phyloP scores from a whole-genome alignment of 1,140 invertebrate species.

The Papilio dardanus region DNA sequence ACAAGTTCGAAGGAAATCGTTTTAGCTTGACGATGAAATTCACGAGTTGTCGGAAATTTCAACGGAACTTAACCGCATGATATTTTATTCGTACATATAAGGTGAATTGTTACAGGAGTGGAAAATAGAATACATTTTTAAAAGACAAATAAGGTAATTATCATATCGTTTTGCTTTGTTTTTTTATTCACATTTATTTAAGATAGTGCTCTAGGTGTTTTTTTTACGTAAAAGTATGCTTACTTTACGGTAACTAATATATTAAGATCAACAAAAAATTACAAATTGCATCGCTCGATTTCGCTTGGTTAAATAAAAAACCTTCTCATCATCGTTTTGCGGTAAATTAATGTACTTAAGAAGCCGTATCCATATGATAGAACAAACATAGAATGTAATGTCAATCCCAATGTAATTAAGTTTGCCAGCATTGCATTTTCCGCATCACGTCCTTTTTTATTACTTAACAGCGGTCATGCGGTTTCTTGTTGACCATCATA shows the following conservation, averaged over 20 bases:
- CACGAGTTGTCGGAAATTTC: not conserved
- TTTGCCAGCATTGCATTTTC: conserved; percentile 10
- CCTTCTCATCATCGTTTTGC: not conserved
- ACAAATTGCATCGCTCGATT: not conserved
- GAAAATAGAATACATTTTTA: not conserved
- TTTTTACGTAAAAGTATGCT: too few relatives aligned
- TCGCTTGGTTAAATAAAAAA: not conserved
- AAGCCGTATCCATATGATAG: not conserved
- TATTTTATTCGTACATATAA: conserved; percentile 11
- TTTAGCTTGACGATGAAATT: conserved; percentile 14
- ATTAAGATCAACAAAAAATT: not conserved
- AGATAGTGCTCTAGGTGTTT: too few relatives aligned
- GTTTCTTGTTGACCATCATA: conserved; percentile 5
- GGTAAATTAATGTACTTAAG: conserved; percentile 11
- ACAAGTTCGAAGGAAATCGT: conserved; percentile 23
- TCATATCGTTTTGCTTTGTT: not conserved
- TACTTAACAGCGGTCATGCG: not conserved
- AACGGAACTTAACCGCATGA: not conserved
- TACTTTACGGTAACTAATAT: not conserved
- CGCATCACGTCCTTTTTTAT: conserved; percentile 12
- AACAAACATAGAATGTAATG: conserved; percentile 11
- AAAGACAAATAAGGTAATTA: not conserved
- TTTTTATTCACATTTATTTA: too few relatives aligned
- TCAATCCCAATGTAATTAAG: conserved; percentile 17
- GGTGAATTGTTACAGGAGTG: not conserved